Evolutionary conservation across 2,888 invertebrate species (phyloP).

Genomic region (Capitulum mitella): DNA sequence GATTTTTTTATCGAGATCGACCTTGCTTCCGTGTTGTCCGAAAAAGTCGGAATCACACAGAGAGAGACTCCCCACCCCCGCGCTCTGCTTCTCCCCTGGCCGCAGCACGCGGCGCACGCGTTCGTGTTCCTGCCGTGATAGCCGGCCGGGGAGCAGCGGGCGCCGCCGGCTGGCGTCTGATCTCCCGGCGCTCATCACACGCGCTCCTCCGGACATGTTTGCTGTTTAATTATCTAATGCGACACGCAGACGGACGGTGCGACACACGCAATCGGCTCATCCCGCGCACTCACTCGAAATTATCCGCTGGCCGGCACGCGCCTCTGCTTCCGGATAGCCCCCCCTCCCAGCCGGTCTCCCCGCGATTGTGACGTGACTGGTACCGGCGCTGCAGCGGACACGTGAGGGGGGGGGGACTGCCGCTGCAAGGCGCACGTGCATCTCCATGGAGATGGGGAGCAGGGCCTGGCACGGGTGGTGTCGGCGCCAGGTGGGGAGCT

Average conservation of each 20-base stretch:
- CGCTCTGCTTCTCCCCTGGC: no score
- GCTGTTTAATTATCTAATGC: not conserved
- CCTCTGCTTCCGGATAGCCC: not conserved
- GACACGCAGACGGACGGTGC: not conserved
- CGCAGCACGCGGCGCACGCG: not conserved
- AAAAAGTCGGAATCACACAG: no score
- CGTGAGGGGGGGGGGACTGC: no score
- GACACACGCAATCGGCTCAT: not conserved
- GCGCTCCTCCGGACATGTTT: not conserved
- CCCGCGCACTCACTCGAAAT: not conserved
- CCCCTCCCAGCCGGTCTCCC: not conserved
- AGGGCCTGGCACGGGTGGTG: no score
- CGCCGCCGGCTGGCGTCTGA: not conserved
- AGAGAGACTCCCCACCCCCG: no score
- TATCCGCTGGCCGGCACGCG: not conserved
- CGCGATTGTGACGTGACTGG: not conserved
- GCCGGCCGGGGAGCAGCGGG: not conserved
- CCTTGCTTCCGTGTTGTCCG: no score
- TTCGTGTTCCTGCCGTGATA: not conserved
- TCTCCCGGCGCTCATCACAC: not conserved
- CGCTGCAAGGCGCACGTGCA: no score
- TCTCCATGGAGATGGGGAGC: no score
- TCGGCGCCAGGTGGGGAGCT: no score
- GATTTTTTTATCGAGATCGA: no score
- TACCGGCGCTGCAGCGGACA: no score